Evolutionary conservation across 1,140 invertebrate genomes (phyloP), one percentile per base, ranked within the genome.

Genomic region (Trichonephila clavipes): DNA sequence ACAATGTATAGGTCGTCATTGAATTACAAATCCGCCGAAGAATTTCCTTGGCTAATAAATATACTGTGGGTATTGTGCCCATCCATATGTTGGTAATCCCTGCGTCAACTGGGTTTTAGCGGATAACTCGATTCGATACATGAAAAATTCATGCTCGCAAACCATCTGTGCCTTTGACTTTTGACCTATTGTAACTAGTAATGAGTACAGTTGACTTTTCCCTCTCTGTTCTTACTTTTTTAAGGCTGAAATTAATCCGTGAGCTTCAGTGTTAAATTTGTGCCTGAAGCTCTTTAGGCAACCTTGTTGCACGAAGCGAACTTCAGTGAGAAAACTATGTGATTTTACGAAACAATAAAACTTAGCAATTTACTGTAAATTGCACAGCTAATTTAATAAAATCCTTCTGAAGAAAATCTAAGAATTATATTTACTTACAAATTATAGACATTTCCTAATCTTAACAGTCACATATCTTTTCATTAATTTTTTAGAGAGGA

Each of bases 121-220:
- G 82, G 51, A 83, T 59, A 51, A 51, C 12, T 24, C 21, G n/a
- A 83, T 51, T 51, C 40, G n/a, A 83, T 51, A 77, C 82, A 83
- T 83, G 82, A 83, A 83, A 83, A 83, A 83, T 83, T 83, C 82
- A 83, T 83, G 51, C n/a, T 18, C n/a, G 6, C 8, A n/a, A 58
- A 58, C 82, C 82, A 83, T 59, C 82, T 83, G 82, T 21, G 82
- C 21, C 8, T 58, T 83, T 51, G 51, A 59, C 82, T 44, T 83
- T 58, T 83, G 72, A 6, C 18, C 72, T 40, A 40, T 40, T 77
- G 72, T 77, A 34, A 77, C 24, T 28, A 77, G 69, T 24, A 77
- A 16, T 77, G 69, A 24, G 14, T 40, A 77, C 34, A 34, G 28
- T 44, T 12, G 3, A 8, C 7, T 83, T 58, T 83, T 83, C n/a